Evolutionary conservation across 2,888 invertebrate genomes (phyloP).

Genomic region (Stenchaetothrips biformis): DNA sequence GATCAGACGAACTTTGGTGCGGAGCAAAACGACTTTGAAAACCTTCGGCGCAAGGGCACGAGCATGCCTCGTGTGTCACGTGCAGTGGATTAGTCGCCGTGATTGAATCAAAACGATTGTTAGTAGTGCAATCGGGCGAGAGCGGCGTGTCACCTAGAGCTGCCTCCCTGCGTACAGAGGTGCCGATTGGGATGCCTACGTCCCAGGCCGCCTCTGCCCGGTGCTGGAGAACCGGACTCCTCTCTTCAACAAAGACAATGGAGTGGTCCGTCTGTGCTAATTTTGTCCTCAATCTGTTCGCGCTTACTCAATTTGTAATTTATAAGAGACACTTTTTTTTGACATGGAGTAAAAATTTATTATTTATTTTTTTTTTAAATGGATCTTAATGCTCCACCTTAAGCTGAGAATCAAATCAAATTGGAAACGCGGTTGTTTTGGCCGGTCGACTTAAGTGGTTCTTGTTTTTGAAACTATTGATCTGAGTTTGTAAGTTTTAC

Average conservation of each 20-base stretch:
- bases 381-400: neutral
- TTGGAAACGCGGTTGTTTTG: no score
- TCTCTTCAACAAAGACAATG: neutral
- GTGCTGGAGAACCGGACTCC: neutral
- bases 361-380: constrained; percentile 12
- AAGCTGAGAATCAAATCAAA: neutral
- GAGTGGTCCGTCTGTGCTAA: neutral
- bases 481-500: neutral
- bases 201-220: neutral
- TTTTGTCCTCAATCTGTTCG: neutral
- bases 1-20: no score
- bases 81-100: no score
- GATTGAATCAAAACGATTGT: no score
- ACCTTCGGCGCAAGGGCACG: no score
- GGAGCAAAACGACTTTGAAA: no score
- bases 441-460: neutral
- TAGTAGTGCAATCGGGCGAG: no score
- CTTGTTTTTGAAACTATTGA: neutral
- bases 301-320: neutral
- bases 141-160: no score
- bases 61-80: no score
- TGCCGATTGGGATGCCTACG: neutral
- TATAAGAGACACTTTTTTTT: neutral
- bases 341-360: neutral
- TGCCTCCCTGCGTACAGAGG: neutral